phyloP scores from a whole-genome alignment of 1,140 invertebrate genomes.

The Marisa cornuarietis region DNA sequence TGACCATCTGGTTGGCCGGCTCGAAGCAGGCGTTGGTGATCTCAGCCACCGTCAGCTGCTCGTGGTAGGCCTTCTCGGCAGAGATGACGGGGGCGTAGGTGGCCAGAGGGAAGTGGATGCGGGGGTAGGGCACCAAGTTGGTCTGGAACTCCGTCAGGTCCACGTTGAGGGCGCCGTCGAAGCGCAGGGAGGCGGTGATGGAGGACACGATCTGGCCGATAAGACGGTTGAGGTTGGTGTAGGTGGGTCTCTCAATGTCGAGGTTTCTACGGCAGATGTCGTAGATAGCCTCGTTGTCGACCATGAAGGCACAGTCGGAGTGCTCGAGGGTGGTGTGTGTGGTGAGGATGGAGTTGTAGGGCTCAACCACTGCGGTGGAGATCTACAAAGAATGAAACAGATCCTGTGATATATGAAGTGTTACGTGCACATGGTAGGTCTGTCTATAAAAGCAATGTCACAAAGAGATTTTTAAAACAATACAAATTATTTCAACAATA shows the following conservation, averaged over 20 bases:
- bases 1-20: too few relatives aligned
- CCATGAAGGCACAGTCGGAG: slow-evolving; percentile 70
- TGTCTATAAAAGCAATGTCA: too few relatives aligned
- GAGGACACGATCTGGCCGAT: slow-evolving; percentile 70
- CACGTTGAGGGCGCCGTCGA: background rate
- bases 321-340: slow-evolving; percentile 66
- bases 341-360: slow-evolving; percentile 64
- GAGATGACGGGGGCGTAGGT: too few relatives aligned
- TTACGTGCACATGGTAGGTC: too few relatives aligned
- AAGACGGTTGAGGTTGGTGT: slow-evolving; percentile 73
- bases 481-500: too few relatives aligned
- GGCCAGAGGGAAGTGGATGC: slow-evolving; percentile 4
- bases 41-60: too few relatives aligned
- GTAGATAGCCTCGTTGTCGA: slow-evolving; percentile 90
- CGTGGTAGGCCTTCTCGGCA: too few relatives aligned
- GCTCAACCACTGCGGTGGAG: slow-evolving; percentile 65
- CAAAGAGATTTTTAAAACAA: too few relatives aligned
- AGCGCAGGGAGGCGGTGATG: slow-evolving; percentile 66
- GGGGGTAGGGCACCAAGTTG: background rate
- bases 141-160: background rate
- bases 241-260: slow-evolving; percentile 82
- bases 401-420: too few relatives aligned
- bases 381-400: slow-evolving; percentile 67
- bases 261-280: slow-evolving; percentile 88
- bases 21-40: too few relatives aligned